Evolutionary conservation across 2,888 invertebrate species (phyloP).

Genomic region (Rhodophaea formosa): DNA sequence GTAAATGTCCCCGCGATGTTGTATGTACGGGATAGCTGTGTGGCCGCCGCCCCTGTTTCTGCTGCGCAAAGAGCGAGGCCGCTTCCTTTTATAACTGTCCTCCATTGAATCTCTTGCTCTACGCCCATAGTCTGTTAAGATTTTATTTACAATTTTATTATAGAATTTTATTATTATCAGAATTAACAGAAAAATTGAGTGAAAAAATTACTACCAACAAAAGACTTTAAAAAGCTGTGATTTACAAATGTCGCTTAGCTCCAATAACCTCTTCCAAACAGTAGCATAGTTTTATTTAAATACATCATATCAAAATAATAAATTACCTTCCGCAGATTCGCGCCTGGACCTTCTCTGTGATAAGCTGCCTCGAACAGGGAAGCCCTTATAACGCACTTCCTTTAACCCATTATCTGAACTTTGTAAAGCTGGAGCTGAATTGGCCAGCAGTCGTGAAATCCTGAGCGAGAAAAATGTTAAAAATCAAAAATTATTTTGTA

Average conservation of each 20-base stretch:
- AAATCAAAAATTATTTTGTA: no score
- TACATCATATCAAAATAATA: not conserved
- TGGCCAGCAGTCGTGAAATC: not conserved
- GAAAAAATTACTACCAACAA: no score
- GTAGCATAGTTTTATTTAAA: no score
- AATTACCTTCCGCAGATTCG: not conserved
- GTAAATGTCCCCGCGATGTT: conserved; percentile 1
- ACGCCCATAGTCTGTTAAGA: no score
- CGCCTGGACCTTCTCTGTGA: not conserved
- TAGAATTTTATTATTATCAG: no score
- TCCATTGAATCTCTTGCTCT: no score
- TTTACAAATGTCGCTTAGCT: no score
- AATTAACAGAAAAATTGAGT: no score
- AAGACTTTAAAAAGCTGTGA: no score
- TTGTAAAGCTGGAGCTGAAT: not conserved
- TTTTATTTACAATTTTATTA: no score
- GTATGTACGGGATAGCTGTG: not conserved
- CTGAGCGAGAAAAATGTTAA: not conserved
- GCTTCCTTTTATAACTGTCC: not conserved
- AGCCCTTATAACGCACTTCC: not conserved
- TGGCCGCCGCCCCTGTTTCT: not conserved
- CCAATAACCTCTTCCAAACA: no score
- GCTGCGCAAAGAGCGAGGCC: not conserved
- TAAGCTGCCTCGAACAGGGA: not conserved
- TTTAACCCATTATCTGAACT: not conserved